Conservation (phyloP, 2,888 invertebrate genomes). For the Aplocera efformata region DNA sequence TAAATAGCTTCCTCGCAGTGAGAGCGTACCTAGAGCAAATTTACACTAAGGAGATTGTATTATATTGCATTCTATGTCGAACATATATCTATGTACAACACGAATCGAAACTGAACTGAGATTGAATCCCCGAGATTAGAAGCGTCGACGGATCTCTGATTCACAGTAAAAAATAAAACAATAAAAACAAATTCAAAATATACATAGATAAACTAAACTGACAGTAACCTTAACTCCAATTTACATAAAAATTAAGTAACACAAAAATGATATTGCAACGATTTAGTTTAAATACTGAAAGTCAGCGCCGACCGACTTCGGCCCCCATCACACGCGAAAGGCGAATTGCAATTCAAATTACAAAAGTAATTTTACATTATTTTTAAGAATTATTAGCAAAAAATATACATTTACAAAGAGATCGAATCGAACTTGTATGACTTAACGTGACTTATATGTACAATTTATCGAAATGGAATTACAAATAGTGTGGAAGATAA, state of each 20-base stretch:
- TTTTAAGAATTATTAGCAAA: slow-evolving; percentile 64
- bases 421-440: slow-evolving; percentile 78
- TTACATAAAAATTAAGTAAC: slow-evolving; percentile 75
- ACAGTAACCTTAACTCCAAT: slow-evolving; percentile 66
- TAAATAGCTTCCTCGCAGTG: slow-evolving; percentile 73
- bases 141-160: slow-evolving; percentile 61
- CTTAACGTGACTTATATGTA: slow-evolving; percentile 78
- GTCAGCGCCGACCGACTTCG: slow-evolving; percentile 40
- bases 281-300: slow-evolving; percentile 55
- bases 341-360: slow-evolving; percentile 41
- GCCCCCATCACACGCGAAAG: slow-evolving; percentile 42
- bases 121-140: slow-evolving; percentile 78
- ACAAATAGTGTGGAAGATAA: slow-evolving; percentile 74
- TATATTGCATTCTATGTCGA: slow-evolving; percentile 66
- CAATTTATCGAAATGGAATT: slow-evolving; percentile 78
- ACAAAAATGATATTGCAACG: slow-evolving; percentile 74
- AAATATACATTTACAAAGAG: slow-evolving; percentile 80
- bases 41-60: slow-evolving; percentile 75
- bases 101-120: slow-evolving; percentile 59
- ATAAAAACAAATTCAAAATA: slow-evolving; percentile 58
- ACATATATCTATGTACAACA: slow-evolving; percentile 56
- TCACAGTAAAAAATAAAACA: slow-evolving; percentile 44
- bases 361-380: slow-evolving; percentile 37
- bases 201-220: slow-evolving; percentile 62
- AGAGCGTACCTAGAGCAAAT: slow-evolving; percentile 70